phyloP scores from a whole-genome alignment of 2,888 invertebrate species.

The Noctua janthe region DNA sequence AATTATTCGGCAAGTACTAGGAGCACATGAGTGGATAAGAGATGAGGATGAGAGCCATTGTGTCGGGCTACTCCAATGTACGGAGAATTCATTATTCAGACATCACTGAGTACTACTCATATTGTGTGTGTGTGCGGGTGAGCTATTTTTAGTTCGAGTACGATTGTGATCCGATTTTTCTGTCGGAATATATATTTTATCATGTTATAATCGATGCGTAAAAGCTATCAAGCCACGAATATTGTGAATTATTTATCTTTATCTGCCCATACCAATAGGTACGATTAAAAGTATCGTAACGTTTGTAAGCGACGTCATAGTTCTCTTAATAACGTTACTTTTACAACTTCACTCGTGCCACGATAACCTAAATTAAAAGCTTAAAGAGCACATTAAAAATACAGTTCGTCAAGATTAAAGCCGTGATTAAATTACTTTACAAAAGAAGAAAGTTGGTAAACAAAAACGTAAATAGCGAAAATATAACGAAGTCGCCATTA shows the following conservation, averaged over 20 bases:
- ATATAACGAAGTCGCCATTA: constrained; percentile 53
- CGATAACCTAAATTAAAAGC: constrained; percentile 32
- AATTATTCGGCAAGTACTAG: constrained; percentile 42
- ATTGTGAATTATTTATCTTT: background rate
- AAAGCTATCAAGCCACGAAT: background rate
- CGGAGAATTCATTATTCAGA: constrained; percentile 42
- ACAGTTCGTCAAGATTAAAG: constrained; percentile 37
- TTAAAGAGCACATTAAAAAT: constrained; percentile 33
- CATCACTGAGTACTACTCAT: constrained; percentile 13
- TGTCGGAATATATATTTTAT: background rate
- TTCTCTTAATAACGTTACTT: background rate
- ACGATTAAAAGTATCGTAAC: background rate
- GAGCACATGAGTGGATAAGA: constrained; percentile 35
- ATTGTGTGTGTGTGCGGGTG: background rate
- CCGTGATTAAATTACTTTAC: constrained; percentile 39
- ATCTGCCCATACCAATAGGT: background rate
- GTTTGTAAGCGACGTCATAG: background rate
- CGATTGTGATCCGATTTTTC: background rate
- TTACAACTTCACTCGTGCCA: constrained; percentile 5
- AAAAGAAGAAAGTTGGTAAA: constrained; percentile 45
- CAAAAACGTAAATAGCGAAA: constrained; percentile 38
- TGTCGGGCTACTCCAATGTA: constrained; percentile 37
- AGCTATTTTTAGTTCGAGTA: constrained; percentile 12
- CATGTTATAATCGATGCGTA: background rate
- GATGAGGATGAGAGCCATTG: constrained; percentile 51